Evolutionary conservation across 23 tunicate genomes (phyloP).

Genomic region (Ascidia mentula): DNA sequence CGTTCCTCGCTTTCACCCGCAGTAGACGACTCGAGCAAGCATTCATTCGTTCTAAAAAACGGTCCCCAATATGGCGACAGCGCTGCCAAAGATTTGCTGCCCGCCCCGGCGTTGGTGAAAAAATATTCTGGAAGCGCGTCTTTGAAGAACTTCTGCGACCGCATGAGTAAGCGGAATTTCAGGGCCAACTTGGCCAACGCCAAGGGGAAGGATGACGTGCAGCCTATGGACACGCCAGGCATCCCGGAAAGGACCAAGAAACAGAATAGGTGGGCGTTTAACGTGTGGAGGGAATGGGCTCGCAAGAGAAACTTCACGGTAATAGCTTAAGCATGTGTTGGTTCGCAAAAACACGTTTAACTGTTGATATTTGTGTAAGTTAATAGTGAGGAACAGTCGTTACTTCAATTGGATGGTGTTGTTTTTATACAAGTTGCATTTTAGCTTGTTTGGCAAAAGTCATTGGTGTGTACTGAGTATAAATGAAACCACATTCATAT

Average conservation of each 20-base stretch:
- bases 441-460: too few relatives aligned
- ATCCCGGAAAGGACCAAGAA: slow-evolving; percentile 95
- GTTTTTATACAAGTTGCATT: too few relatives aligned
- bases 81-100: not conserved
- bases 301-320: slow-evolving; percentile 79
- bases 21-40: not conserved
- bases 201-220: slow-evolving; percentile 44
- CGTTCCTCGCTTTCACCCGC: not conserved
- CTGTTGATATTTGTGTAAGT: too few relatives aligned
- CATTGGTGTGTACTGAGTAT: too few relatives aligned
- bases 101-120: not conserved
- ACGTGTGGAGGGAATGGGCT: slow-evolving; percentile 99
- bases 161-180: not conserved
- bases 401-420: too few relatives aligned
- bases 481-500: too few relatives aligned
- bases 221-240: slow-evolving; percentile 86
- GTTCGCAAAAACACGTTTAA: too few relatives aligned
- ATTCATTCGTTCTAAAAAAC: not conserved
- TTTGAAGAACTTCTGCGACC: not conserved
- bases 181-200: not conserved
- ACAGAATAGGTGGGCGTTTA: slow-evolving; percentile 96
- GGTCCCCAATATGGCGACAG: not conserved
- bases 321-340: too few relatives aligned
- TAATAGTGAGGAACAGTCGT: too few relatives aligned
- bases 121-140: not conserved